These are phyloP conservation scores for Paraescarpia echinospica DNA, from an alignment of 1,140 invertebrate genomes.

Conservation along the genomic window DNA sequence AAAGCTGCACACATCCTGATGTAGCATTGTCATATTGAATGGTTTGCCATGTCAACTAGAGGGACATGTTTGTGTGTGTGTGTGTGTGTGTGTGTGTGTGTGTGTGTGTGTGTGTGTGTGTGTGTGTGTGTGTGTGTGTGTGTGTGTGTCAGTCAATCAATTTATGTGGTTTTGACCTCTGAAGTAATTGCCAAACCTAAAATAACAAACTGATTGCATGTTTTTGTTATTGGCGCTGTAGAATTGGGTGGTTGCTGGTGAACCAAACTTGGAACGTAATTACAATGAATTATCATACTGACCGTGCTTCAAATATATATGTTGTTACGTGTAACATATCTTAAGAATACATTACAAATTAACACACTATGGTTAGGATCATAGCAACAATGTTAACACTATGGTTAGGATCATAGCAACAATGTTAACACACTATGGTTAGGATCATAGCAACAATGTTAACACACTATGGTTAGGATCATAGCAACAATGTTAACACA, in stretches of 20 bases:
- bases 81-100: neutral
- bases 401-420: neutral
- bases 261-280: neutral
- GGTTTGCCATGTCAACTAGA: neutral
- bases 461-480: too few relatives aligned
- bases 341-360: too few relatives aligned
- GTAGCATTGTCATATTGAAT: neutral
- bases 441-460: too few relatives aligned
- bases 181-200: neutral
- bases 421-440: neutral
- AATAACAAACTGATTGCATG: neutral
- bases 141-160: neutral
- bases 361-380: too few relatives aligned
- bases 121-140: neutral
- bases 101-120: neutral
- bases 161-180: neutral
- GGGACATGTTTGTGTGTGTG: too few relatives aligned
- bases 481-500: neutral
- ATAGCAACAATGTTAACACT: too few relatives aligned
- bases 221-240: neutral
- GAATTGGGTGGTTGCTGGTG: neutral
- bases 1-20: too few relatives aligned
- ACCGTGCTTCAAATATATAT: neutral
- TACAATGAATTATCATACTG: neutral
- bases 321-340: too few relatives aligned